phyloP scores from a whole-genome alignment of 2,797 vertebrate genomes.

The Pelobates cultripes region DNA sequence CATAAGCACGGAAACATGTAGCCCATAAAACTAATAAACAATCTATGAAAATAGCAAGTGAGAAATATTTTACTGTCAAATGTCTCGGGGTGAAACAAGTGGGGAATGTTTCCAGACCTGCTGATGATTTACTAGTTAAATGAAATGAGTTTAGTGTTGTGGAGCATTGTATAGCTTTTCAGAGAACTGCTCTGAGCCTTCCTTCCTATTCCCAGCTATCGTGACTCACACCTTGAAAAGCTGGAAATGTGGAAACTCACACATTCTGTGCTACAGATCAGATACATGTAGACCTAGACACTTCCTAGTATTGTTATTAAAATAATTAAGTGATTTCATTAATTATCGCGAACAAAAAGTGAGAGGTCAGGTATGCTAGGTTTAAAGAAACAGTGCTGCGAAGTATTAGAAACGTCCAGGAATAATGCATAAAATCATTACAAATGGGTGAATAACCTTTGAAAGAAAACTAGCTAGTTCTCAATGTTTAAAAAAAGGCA shows the following conservation, averaged over 20 bases:
- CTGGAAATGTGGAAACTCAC: constrained; percentile 40
- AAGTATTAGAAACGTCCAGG: no score
- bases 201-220: constrained; percentile 30
- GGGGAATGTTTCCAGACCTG: no score
- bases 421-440: no score
- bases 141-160: not conserved
- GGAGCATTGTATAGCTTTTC: not conserved
- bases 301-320: constrained; percentile 49
- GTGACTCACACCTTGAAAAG: constrained; percentile 36
- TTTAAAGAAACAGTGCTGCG: not conserved
- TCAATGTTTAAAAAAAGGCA: no score
- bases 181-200: not conserved
- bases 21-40: no score
- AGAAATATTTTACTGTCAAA: no score
- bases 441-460: no score
- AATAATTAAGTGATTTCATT: constrained; percentile 29
- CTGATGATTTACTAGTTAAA: no score
- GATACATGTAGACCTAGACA: constrained; percentile 14
- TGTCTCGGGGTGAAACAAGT: no score
- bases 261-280: constrained; percentile 26
- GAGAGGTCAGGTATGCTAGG: constrained; percentile 32
- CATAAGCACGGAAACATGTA: no score
- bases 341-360: constrained; percentile 37
- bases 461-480: no score
- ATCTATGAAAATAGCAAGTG: no score